Percentiles rank a stretch among this genome's conserved stretches.
These are phyloP conservation scores for Mycteria americana DNA, from an alignment of 2,797 vertebrate genomes.

Conservation along the genomic window DNA sequence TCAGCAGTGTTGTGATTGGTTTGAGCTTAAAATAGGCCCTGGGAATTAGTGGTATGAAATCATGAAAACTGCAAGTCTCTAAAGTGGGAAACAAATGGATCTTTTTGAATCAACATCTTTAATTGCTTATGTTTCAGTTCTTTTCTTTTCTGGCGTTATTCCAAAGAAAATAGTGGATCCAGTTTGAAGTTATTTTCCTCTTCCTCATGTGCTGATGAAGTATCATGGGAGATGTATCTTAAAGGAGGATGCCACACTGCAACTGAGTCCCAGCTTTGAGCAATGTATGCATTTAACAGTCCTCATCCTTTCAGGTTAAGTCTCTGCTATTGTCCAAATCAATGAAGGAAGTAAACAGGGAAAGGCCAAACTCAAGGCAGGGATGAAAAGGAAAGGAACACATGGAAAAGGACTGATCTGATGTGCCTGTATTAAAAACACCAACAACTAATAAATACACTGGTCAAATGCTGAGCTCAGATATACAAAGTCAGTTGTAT, in stretches of 20 bases:
- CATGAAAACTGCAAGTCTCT: slow-evolving; percentile 8
- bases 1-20: slow-evolving; percentile 42
- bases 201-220: neutral
- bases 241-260: neutral
- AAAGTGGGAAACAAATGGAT: slow-evolving; percentile 18
- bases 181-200: neutral
- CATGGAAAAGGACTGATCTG: neutral
- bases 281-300: neutral
- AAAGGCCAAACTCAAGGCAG: neutral
- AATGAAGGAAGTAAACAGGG: neutral
- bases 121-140: slow-evolving; percentile 37
- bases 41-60: slow-evolving; percentile 53
- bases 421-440: neutral
- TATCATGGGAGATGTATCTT: neutral
- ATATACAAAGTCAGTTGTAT: neutral
- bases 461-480: neutral
- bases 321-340: neutral
- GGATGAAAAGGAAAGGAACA: neutral
- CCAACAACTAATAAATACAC: neutral
- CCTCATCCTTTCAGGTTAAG: neutral
- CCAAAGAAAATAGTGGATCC: slow-evolving; percentile 2
- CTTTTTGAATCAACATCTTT: slow-evolving; percentile 39
- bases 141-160: neutral
- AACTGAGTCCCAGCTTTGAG: neutral
- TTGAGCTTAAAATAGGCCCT: slow-evolving; percentile 53